Evolutionary conservation across 1,140 invertebrate species (phyloP), one percentile per base, ranked within the genome.

Genomic region (Anastrepha obliqua): DNA sequence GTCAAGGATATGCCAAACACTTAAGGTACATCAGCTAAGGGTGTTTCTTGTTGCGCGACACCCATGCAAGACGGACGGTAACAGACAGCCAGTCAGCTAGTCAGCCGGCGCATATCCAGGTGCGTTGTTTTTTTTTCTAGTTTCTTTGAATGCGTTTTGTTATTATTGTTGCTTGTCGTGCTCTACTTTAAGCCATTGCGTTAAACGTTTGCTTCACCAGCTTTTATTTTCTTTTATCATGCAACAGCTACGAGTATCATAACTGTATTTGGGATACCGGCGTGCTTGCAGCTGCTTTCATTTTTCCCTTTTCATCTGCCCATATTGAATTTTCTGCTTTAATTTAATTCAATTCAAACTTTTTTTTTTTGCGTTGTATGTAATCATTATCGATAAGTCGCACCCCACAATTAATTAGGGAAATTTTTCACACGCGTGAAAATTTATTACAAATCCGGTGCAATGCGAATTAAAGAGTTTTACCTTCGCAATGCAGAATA

Each of bases 1-100:
- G 42, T n/a, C 74, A 81, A 58, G 74, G 74, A 58, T 47, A 81
- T 20, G 74, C 47, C 74, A 81, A 81, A 81, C 74, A 29, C 74
- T 20, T 55, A 62, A 9, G 64, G 20, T 74, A 74, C 42, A 39
- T 29, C 0, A 13, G 42, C 20, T 51, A 81, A 55, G 74, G 74
- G 74, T 81, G 47, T 13, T 81, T 81, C 44, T 55, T 81, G 47
- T 20, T 81, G 74, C 74, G 74, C 47, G 47, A 55, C 74, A 81
- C 74, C 74, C 74, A 81, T 81, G 74, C 74, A 81, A 81, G 47
- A 81, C 42, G 74, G 17, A 51, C 42, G 70, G 64, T 42, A 42
- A 67, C 70, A 74, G 70, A n/a, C 70, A 74, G n/a, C 7, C 47
- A 81, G 15, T 55, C 74, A 81, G n/a, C 20, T 17, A 81, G 64